Evolutionary conservation across 1,140 invertebrate genomes (phyloP).

Genomic region (Pseudomyrmex pallidus): DNA sequence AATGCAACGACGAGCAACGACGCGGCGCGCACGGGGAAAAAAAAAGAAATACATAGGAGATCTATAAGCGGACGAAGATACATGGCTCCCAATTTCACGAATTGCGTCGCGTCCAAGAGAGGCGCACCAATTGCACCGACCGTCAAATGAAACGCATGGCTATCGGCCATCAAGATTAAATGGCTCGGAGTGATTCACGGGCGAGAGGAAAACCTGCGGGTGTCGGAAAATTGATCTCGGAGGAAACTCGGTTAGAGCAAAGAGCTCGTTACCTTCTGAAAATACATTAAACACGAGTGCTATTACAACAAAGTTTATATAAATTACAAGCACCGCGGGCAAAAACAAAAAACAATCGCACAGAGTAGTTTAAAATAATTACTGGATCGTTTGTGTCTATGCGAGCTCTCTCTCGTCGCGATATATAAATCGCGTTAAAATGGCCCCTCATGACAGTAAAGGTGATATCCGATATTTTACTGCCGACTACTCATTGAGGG

Average conservation of each 20-base stretch:
- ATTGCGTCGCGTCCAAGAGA: conserved; percentile 9
- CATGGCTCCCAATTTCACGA: conserved; percentile 60
- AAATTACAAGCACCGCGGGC: conserved; percentile 9
- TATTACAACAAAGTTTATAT: neutral
- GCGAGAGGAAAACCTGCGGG: conserved; percentile 10
- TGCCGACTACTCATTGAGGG: conserved; percentile 41
- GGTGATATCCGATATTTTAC: conserved; percentile 38
- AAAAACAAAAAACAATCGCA: neutral
- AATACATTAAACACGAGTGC: neutral
- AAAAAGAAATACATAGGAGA: neutral
- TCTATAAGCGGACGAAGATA: conserved; percentile 58
- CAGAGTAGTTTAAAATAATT: conserved; percentile 36
- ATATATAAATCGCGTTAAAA: conserved; percentile 30
- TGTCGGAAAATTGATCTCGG: conserved; percentile 22
- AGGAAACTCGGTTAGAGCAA: conserved; percentile 22
- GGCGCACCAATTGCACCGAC: conserved; percentile 53
- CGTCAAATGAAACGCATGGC: conserved; percentile 56
- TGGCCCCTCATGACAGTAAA: conserved; percentile 7
- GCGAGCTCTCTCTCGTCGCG: too few species aligned
- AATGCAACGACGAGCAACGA: conserved; percentile 50
- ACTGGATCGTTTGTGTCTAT: neutral
- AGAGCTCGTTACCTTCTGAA: neutral
- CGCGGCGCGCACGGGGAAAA: neutral
- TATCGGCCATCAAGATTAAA: conserved; percentile 64
- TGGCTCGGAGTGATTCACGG: conserved; percentile 61